phyloP scores from a whole-genome alignment of 2,888 invertebrate species.

The Agrochola lota region DNA sequence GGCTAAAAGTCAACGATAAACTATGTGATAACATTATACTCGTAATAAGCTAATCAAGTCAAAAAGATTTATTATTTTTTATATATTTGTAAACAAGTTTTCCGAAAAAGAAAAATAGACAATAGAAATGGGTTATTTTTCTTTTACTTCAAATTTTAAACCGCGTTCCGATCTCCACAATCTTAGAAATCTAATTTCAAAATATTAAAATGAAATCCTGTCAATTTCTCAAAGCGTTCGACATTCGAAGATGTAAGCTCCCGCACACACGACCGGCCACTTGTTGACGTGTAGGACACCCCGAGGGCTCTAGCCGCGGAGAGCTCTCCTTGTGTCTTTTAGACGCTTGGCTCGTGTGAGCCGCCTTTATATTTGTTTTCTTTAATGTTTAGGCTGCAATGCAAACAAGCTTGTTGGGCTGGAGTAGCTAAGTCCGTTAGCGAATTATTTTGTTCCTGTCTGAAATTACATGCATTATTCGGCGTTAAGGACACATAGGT shows the following conservation, averaged over 20 bases:
- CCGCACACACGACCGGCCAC: constrained; percentile 81
- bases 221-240: constrained; percentile 49
- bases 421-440: background rate
- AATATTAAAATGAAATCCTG: constrained; percentile 9
- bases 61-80: constrained; percentile 39
- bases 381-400: constrained; percentile 48
- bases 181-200: constrained; percentile 25
- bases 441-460: background rate
- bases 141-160: background rate
- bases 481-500: background rate
- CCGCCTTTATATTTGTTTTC: constrained; percentile 58
- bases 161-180: background rate
- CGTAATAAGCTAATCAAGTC: constrained; percentile 34
- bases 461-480: background rate
- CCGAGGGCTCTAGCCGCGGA: constrained; percentile 82
- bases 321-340: constrained; percentile 84
- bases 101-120: background rate
- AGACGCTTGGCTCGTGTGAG: constrained; percentile 67
- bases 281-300: constrained; percentile 82
- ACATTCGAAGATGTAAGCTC: constrained; percentile 66
- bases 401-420: constrained; percentile 29
- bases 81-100: background rate
- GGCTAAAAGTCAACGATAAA: constrained; percentile 57
- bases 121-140: background rate
- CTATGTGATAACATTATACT: constrained; percentile 46